Evolutionary conservation across 2,797 vertebrate species (phyloP).

Genomic region (Knipowitschia caucasica): DNA sequence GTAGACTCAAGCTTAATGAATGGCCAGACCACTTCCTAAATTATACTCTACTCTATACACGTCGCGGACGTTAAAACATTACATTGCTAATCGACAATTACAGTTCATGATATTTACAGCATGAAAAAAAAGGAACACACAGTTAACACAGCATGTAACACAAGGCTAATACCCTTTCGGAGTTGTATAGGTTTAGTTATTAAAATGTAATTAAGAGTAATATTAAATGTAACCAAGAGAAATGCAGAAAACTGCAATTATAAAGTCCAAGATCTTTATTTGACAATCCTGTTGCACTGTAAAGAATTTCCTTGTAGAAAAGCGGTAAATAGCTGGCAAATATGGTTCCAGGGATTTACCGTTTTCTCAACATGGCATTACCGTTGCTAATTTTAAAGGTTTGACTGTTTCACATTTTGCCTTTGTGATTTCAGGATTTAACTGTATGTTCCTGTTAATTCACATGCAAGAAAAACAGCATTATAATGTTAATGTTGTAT

Average conservation of each 20-base stretch:
- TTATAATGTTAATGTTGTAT: too few relatives aligned
- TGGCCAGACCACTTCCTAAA: constrained; percentile 10
- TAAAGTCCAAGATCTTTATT: neutral
- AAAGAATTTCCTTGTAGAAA: too few relatives aligned
- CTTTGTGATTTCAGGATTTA: too few relatives aligned
- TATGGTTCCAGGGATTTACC: too few relatives aligned
- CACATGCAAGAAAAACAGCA: too few relatives aligned
- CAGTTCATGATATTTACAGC: neutral
- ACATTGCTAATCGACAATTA: neutral
- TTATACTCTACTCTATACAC: neutral
- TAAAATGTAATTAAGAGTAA: neutral
- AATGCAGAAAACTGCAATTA: neutral
- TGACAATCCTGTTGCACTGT: neutral
- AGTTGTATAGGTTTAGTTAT: neutral
- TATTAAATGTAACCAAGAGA: neutral
- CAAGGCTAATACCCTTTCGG: neutral
- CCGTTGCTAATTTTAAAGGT: too few relatives aligned
- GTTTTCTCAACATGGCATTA: too few relatives aligned
- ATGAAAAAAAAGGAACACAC: neutral
- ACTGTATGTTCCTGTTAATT: too few relatives aligned
- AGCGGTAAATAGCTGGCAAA: too few relatives aligned
- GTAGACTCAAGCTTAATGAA: constrained; percentile 42
- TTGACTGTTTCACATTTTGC: too few relatives aligned
- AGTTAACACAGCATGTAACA: neutral
- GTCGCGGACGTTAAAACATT: neutral